A percentile compares a stretch with the other conserved stretches of the same genome.
Conservation (phyloP, 2,113 vertebrate genomes). For the Xenopus borealis region DNA sequence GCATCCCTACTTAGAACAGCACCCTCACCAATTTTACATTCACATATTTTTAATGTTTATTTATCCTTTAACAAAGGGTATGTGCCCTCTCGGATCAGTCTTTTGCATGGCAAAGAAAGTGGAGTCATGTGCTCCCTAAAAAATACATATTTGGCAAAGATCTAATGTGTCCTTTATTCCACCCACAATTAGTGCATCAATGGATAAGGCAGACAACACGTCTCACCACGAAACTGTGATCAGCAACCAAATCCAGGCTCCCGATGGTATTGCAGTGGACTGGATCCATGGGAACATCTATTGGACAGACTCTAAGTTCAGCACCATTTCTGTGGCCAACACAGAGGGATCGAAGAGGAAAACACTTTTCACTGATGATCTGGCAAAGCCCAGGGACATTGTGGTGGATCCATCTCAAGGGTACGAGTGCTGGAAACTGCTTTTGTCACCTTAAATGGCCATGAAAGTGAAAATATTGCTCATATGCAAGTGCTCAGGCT, state of each 20-base stretch:
- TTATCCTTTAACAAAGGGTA: too few species aligned
- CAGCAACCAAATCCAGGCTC: constrained; percentile 61
- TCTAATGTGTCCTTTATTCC: too few species aligned
- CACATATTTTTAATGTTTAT: too few species aligned
- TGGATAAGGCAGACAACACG: constrained; percentile 64
- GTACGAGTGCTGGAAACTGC: constrained; percentile 51
- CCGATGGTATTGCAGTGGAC: constrained; percentile 82
- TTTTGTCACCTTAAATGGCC: too few species aligned
- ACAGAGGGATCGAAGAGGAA: constrained; percentile 70
- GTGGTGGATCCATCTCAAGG: constrained; percentile 83
- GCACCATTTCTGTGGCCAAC: constrained; percentile 75
- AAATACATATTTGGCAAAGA: too few species aligned
- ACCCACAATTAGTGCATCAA: constrained; percentile 59
- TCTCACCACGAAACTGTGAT: constrained; percentile 68
- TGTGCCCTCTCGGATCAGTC: too few species aligned
- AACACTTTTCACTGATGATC: constrained; percentile 66
- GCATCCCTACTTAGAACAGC: too few species aligned
- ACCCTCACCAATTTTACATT: too few species aligned
- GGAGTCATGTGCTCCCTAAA: too few species aligned
- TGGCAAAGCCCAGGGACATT: constrained; percentile 76
- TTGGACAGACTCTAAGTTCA: constrained; percentile 80
- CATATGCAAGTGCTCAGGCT: too few species aligned
- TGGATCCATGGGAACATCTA: constrained; percentile 86
- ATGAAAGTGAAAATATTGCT: too few species aligned
- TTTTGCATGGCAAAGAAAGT: too few species aligned